These are phyloP conservation scores for Gymnoscelis rufifasciata DNA, from an alignment of 2,888 invertebrate genomes.

Conservation along the genomic window DNA sequence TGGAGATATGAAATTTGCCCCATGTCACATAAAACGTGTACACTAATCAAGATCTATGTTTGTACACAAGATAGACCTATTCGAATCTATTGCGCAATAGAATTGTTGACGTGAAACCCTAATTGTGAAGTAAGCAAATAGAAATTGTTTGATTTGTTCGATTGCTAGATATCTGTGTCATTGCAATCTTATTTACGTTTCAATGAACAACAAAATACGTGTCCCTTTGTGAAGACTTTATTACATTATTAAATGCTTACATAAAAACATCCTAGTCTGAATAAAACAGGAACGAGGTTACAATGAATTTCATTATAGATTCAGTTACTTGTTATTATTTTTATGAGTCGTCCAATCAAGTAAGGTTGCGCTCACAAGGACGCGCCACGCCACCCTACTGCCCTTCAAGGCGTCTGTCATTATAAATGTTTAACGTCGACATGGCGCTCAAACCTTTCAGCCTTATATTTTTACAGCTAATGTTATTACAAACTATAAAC, in stretches of 20 bases:
- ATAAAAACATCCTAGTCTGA: conserved; percentile 32
- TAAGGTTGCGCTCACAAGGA: conserved; percentile 24
- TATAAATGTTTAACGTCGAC: conserved; percentile 18
- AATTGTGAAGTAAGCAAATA: conserved; percentile 28
- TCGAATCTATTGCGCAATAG: conserved; percentile 28
- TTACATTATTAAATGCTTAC: conserved; percentile 19
- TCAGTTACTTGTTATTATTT: too few relatives aligned
- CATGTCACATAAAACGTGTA: conserved; percentile 23
- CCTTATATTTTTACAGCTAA: conserved; percentile 3
- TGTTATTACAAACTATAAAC: conserved; percentile 3
- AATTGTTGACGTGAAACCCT: conserved; percentile 32
- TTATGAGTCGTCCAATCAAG: conserved; percentile 16
- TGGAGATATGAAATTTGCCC: conserved; percentile 17
- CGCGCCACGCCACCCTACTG: conserved; percentile 22
- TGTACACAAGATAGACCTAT: background rate
- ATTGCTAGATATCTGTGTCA: conserved; percentile 26
- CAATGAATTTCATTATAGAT: conserved; percentile 16
- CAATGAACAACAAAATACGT: conserved; percentile 18
- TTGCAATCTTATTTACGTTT: conserved; percentile 36
- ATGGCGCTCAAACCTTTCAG: conserved; percentile 4
- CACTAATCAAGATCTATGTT: conserved; percentile 27
- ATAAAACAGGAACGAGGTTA: conserved; percentile 45
- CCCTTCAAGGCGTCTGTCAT: conserved; percentile 26
- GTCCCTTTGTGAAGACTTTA: conserved; percentile 19
- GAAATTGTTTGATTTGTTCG: conserved; percentile 30